These are phyloP conservation scores for Atherix ibis DNA, from an alignment of 2,888 invertebrate species.

Conservation along the genomic window DNA sequence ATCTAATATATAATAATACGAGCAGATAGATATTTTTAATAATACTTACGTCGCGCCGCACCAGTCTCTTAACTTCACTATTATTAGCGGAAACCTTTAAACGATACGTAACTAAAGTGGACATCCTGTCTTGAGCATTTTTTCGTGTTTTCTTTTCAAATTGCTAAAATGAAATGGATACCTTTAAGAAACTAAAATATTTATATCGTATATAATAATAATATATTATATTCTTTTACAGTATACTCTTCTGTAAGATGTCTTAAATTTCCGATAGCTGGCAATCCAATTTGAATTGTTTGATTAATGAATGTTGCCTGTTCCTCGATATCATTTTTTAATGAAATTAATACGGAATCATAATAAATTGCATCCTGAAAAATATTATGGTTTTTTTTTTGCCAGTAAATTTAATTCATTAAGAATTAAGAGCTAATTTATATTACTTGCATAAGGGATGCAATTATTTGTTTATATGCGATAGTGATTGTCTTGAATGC, in stretches of 20 bases:
- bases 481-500: conserved; percentile 25
- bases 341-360: conserved; percentile 26
- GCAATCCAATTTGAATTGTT: conserved; percentile 25
- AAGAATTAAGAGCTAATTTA: background rate
- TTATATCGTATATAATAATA: no score
- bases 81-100: conserved; percentile 12
- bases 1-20: no score
- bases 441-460: conserved; percentile 17
- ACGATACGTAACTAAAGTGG: conserved; percentile 17
- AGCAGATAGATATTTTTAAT: no score
- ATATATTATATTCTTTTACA: no score
- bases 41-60: no score
- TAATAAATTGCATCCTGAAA: conserved; percentile 26
- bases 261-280: conserved; percentile 19
- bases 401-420: background rate
- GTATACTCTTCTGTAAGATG: conserved; percentile 8
- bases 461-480: conserved; percentile 25
- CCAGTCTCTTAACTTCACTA: conserved; percentile 10
- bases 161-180: conserved; percentile 11
- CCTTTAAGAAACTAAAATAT: conserved; percentile 1
- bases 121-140: conserved; percentile 18
- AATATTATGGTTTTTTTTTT: background rate
- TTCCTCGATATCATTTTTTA: conserved; percentile 26
- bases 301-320: conserved; percentile 26
- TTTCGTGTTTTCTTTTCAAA: conserved; percentile 22